Conservation (phyloP, 2,888 invertebrate species). For the Leptarthrus brevirostris region DNA sequence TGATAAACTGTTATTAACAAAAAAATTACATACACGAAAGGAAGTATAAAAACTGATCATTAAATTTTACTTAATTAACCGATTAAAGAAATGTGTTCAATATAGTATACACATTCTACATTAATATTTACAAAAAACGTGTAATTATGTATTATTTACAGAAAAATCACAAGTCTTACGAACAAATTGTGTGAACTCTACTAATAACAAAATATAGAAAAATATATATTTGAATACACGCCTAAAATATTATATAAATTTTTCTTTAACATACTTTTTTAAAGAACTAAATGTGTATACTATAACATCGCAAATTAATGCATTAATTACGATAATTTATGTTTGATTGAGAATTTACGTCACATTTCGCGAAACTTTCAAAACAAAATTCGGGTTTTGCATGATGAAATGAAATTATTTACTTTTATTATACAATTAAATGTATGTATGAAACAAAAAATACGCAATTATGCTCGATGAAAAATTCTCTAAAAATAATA, state of each 20-base stretch:
- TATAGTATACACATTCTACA: conserved; percentile 34
- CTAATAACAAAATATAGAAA: conserved; percentile 12
- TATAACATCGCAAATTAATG: conserved; percentile 9
- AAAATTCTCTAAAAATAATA: conserved; percentile 44
- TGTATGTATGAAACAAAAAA: too few species aligned
- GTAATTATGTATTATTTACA: conserved; percentile 39
- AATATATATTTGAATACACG: background rate
- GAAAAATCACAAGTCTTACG: background rate
- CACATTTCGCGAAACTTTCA: background rate
- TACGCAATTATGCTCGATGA: background rate
- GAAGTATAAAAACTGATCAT: too few species aligned
- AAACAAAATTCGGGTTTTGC: background rate
- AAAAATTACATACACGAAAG: too few species aligned
- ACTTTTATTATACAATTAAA: too few species aligned
- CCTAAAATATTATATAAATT: background rate
- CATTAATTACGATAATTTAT: background rate
- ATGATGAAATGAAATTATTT: background rate
- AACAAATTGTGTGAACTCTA: background rate
- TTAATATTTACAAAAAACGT: conserved; percentile 40
- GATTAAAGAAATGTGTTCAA: too few species aligned
- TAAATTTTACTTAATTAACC: too few species aligned
- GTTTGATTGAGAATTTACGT: background rate
- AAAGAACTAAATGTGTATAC: conserved; percentile 28
- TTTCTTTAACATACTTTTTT: background rate
- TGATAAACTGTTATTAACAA: too few species aligned